Conservation (phyloP, 1,140 invertebrate species). For the Leptinotarsa undecemlineata region DNA sequence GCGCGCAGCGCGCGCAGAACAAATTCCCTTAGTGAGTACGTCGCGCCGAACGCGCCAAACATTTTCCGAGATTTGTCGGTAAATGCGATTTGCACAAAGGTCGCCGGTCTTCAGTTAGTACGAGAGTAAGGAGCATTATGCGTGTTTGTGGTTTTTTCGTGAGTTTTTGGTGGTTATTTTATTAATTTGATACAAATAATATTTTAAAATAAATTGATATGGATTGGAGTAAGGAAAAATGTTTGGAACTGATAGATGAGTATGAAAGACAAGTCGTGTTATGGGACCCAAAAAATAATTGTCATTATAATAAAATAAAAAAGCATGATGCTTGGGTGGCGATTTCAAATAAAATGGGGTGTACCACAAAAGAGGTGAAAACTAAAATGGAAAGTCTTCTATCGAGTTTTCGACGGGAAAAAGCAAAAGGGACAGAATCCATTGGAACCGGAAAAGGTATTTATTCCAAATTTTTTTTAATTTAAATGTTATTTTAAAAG, state of each 20-base stretch:
- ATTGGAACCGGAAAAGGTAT: neutral
- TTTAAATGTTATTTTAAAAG: neutral
- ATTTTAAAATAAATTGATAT: neutral
- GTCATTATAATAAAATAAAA: neutral
- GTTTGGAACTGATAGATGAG: neutral
- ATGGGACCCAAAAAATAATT: neutral
- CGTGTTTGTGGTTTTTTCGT: neutral
- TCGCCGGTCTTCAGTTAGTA: neutral
- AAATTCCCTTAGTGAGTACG: too few relatives aligned
- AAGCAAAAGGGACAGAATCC: neutral
- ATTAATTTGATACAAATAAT: too few relatives aligned
- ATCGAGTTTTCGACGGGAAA: neutral
- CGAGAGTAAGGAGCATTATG: neutral
- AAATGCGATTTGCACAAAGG: neutral
- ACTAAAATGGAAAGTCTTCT: neutral
- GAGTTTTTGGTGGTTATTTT: neutral
- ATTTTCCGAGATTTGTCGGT: neutral
- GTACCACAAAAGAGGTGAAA: neutral
- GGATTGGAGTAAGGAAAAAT: neutral
- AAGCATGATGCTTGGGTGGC: conserved; percentile 10
- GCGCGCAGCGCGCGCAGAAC: too few relatives aligned
- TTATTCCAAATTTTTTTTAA: neutral
- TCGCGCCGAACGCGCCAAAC: neutral
- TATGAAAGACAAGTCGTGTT: neutral
- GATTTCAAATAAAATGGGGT: neutral